A percentile compares a stretch with the other conserved stretches of the same genome.
Evolutionary conservation across 92 coral and sea anemone genomes (phyloP).

Genomic region (Porites cylindrica): DNA sequence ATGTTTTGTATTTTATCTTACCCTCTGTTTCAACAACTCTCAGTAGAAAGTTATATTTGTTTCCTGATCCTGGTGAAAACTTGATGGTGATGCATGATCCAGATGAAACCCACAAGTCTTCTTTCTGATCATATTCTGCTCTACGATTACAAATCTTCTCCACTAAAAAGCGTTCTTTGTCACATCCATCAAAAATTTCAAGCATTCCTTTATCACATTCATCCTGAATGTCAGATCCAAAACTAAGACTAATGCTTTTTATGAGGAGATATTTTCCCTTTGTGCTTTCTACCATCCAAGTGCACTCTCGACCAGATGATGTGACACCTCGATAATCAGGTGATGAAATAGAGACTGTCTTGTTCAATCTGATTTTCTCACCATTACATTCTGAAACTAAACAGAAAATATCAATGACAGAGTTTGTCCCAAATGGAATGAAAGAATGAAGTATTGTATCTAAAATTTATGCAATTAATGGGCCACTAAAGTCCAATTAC

Average conservation of each 20-base stretch:
- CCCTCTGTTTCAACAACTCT: slow-evolving; percentile 28
- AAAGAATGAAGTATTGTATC: too few relatives aligned
- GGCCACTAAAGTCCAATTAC: too few relatives aligned
- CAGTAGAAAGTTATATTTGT: slow-evolving; percentile 7
- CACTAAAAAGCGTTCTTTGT: slow-evolving; percentile 61
- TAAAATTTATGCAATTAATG: too few relatives aligned
- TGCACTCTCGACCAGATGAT: slow-evolving; percentile 40
- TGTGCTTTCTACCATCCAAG: slow-evolving; percentile 66
- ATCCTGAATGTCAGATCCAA: slow-evolving; percentile 68
- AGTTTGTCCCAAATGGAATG: too few relatives aligned
- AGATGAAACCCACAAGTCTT: slow-evolving; percentile 83
- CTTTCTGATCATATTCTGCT: slow-evolving; percentile 15
- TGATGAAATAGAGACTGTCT: slow-evolving; percentile 44
- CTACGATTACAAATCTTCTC: slow-evolving; percentile 68
- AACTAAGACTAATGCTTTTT: slow-evolving; percentile 34
- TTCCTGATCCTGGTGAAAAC: slow-evolving; percentile 18
- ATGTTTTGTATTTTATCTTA: not conserved
- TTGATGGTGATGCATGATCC: slow-evolving; percentile 64
- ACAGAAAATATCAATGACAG: not conserved
- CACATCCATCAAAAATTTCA: slow-evolving; percentile 85
- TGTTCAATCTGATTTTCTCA: slow-evolving; percentile 12
- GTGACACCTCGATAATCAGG: slow-evolving; percentile 65
- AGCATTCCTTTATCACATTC: slow-evolving; percentile 68
- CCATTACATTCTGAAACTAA: slow-evolving; percentile 37
- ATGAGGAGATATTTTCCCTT: slow-evolving; percentile 56